Conservation (phyloP, 1,140 invertebrate genomes). For the Apis florea region DNA sequence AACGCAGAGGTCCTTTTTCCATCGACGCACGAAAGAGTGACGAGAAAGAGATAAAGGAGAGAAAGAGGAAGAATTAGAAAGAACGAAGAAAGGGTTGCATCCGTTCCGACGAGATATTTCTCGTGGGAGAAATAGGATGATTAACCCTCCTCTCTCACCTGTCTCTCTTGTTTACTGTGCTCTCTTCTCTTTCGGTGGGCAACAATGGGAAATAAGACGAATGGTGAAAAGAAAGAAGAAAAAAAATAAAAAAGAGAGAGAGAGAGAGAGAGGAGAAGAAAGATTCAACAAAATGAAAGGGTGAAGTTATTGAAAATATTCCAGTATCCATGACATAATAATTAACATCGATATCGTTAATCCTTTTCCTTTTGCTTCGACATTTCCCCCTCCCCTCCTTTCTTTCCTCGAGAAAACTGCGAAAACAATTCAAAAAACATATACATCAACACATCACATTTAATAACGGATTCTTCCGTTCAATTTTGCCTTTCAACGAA, state of each 20-base stretch:
- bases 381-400: neutral
- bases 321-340: slow-evolving; percentile 6
- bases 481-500: no score
- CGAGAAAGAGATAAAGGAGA: no score
- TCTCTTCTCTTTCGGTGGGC: slow-evolving; percentile 8
- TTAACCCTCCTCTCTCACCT: slow-evolving; percentile 24
- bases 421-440: neutral
- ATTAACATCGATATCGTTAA: slow-evolving; percentile 38
- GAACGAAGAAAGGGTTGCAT: slow-evolving; percentile 2
- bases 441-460: no score
- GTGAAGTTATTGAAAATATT: slow-evolving; percentile 29
- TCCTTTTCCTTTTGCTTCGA: neutral
- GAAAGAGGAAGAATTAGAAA: neutral
- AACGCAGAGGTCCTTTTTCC: neutral
- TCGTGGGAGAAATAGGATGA: slow-evolving; percentile 21
- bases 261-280: neutral
- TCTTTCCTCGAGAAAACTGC: neutral
- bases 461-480: no score
- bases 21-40: neutral
- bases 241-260: no score
- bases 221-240: no score
- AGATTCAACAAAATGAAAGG: slow-evolving; percentile 3
- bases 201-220: slow-evolving; percentile 16
- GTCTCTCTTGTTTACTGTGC: neutral
- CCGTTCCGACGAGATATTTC: slow-evolving; percentile 29